Conservation (phyloP, 2,888 invertebrate genomes). For the Epinotia bilunana region DNA sequence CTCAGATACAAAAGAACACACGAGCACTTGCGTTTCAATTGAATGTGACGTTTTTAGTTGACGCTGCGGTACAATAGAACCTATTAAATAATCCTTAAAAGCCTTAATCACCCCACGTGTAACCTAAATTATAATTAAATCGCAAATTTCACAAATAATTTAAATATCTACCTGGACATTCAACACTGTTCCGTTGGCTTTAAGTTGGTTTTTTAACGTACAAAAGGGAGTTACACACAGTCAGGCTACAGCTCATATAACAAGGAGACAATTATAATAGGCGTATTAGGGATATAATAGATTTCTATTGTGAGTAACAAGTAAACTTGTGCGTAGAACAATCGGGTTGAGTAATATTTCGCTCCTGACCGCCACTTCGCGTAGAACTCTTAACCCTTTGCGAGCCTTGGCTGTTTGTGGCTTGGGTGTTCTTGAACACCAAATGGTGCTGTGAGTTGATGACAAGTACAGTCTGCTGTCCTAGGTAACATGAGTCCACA, state of each 20-base stretch:
- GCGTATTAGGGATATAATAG: slow-evolving; percentile 24
- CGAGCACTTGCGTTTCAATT: too few relatives aligned
- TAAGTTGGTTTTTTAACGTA: not conserved
- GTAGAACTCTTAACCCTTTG: too few relatives aligned
- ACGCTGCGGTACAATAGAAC: not conserved
- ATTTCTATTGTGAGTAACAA: slow-evolving; percentile 20
- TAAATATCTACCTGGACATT: not conserved
- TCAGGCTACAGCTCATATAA: not conserved
- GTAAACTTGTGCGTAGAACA: slow-evolving; percentile 16
- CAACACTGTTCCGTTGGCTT: not conserved
- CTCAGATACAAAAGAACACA: not conserved
- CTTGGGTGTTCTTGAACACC: too few relatives aligned
- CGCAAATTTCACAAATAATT: not conserved
- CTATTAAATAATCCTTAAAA: slow-evolving; percentile 28
- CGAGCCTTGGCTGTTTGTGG: too few relatives aligned
- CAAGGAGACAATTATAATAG: slow-evolving; percentile 39
- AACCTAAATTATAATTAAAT: slow-evolving; percentile 19
- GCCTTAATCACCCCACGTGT: slow-evolving; percentile 25
- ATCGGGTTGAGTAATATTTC: not conserved
- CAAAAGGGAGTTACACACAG: not conserved
- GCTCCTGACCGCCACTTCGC: not conserved
- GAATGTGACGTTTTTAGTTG: not conserved
- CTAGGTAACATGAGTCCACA: too few relatives aligned
- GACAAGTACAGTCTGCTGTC: too few relatives aligned
- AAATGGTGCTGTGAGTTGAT: too few relatives aligned